Evolutionary conservation across 2,888 invertebrate genomes (phyloP), one percentile per base, ranked within the genome.

Genomic region (Lasioglossum oenotherae): DNA sequence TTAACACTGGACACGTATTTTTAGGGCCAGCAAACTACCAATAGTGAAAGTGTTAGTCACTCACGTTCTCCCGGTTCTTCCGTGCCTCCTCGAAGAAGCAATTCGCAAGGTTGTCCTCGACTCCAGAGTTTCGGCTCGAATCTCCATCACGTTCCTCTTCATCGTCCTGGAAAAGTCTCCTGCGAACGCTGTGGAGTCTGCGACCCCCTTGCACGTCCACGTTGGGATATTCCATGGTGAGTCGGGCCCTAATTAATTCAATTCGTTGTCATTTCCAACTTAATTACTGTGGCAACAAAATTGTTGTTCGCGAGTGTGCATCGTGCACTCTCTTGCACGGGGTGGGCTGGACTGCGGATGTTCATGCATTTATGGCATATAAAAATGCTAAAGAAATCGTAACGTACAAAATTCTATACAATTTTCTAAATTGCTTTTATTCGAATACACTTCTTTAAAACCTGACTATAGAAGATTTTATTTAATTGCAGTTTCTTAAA

Each of bases 101-200:
- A 82, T 93, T 93, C 0, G 80, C 81, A 5, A 74, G 81, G 49
- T 94, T 93, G n/a, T 93, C 92, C 49, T 82, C 81, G n/a, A 86
- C 87, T 23, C 87, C 88, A 0, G 89, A 74, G 27, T 87, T 87
- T 84, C 73, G 77, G 41, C 80, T 75, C 82, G 89, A 77, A 77
- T 71, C 73, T 8, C 35, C 49, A 23, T 82, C 81, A 23, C 78
- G 73, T 0, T 82, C 78, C 19, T 80, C 95, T 41, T 95, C 93
- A 2, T 95, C 95, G 19, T 93, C 92, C 35, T 92, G 94, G 76
- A 93, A 93, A 31, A 96, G 95, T n/a, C 95, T 94, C 85, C 96
- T 94, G 57, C 96, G 93, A 2, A 95, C 96, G 12, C 85, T 91
- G 41, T 84, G 88, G 2, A 89, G 79, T 74, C 84, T 91, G 74